phyloP scores from a whole-genome alignment of 2,113 vertebrate species.

The Martes martes region DNA sequence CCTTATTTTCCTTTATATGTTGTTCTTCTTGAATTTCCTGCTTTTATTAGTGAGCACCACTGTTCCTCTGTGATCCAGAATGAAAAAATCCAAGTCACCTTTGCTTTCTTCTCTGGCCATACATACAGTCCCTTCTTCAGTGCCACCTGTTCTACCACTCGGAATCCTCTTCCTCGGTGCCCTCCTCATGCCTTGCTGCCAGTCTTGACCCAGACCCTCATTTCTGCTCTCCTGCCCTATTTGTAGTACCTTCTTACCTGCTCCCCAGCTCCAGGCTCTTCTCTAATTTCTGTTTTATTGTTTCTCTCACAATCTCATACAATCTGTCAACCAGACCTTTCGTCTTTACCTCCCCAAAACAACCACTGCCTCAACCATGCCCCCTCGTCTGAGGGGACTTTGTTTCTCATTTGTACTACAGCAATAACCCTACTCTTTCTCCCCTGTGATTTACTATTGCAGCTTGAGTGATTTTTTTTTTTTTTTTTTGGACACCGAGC shows the following conservation, averaged over 20 bases:
- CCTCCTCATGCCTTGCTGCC: not conserved
- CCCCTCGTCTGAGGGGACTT: not conserved
- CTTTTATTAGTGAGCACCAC: not conserved
- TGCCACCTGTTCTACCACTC: not conserved
- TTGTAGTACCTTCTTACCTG: not conserved
- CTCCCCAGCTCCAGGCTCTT: not conserved
- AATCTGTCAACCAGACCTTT: not conserved
- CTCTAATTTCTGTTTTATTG: not conserved
- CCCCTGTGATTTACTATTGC: not conserved
- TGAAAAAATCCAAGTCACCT: not conserved
- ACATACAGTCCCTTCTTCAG: rapidly evolving
- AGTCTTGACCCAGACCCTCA: not conserved
- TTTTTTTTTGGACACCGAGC: no score
- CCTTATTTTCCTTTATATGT: no score
- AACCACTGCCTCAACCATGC: not conserved
- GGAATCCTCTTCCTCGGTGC: rapidly evolving
- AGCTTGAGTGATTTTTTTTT: not conserved
- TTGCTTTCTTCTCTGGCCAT: not conserved
- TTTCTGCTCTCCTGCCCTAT: not conserved
- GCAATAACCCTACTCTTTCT: not conserved
- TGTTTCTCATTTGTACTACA: not conserved
- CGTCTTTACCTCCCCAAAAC: not conserved
- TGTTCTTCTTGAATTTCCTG: not conserved
- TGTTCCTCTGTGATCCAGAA: not conserved
- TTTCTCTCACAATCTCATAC: not conserved